phyloP scores from a whole-genome alignment of 2,797 vertebrate species.

The Artibeus lituratus region DNA sequence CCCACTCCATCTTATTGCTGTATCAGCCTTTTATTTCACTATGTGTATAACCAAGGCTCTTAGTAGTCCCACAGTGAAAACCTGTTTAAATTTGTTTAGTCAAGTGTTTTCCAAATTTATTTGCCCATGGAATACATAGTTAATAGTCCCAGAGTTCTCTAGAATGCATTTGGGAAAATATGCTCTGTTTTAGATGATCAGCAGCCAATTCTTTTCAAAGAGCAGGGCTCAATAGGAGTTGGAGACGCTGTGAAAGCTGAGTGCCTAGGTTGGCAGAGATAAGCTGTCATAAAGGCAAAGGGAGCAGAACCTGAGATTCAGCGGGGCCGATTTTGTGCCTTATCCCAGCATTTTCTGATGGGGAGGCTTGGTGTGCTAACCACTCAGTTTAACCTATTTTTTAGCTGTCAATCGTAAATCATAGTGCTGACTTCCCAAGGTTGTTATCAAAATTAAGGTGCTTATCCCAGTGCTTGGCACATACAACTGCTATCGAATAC shows the following conservation, averaged over 20 bases:
- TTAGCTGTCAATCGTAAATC: background rate
- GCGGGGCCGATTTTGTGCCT: background rate
- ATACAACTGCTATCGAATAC: background rate
- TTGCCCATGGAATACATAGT: background rate
- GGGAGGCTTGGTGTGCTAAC: background rate
- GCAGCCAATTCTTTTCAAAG: background rate
- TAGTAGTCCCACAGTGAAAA: background rate
- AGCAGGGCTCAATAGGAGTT: background rate
- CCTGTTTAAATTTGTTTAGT: background rate
- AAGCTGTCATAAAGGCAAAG: background rate
- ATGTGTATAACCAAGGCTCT: background rate
- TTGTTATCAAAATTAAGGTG: background rate
- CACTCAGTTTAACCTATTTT: background rate
- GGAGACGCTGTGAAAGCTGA: background rate
- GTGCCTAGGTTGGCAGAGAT: background rate
- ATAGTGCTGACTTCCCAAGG: background rate
- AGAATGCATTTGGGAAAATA: background rate
- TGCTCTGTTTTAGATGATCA: background rate
- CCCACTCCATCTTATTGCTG: background rate
- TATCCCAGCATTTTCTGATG: background rate
- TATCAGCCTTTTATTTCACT: background rate
- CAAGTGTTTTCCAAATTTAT: background rate
- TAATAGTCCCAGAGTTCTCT: background rate
- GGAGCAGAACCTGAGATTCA: background rate
- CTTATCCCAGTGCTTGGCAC: background rate